phyloP scores from a whole-genome alignment of 2,888 invertebrate species.

The Malachius bipustulatus region DNA sequence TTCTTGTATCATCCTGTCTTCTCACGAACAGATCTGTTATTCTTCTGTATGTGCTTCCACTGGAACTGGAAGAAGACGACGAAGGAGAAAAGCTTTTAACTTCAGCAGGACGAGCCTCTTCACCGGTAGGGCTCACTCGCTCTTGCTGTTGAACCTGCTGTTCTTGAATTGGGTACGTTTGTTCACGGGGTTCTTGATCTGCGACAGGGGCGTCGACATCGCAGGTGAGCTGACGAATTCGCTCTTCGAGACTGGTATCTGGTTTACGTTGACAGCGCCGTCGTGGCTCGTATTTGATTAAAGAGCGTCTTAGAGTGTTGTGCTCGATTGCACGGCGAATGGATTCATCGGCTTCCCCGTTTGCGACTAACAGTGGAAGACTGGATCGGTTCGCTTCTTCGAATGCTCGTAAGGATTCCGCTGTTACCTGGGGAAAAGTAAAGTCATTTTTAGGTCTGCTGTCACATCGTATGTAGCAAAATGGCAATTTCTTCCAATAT shows the following conservation, averaged over 20 bases:
- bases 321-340: slow-evolving; percentile 69
- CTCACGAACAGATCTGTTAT: slow-evolving; percentile 49
- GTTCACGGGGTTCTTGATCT: too few relatives aligned
- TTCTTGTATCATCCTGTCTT: slow-evolving; percentile 32
- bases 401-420: slow-evolving; percentile 62
- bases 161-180: too few relatives aligned
- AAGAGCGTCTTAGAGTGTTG: slow-evolving; percentile 67
- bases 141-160: too few relatives aligned
- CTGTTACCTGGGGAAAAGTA: slow-evolving; percentile 39
- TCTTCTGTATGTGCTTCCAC: slow-evolving; percentile 53
- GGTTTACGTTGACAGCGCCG: slow-evolving; percentile 43
- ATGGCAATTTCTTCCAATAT: too few relatives aligned
- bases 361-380: slow-evolving; percentile 39
- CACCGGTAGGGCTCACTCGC: slow-evolving; percentile 57
- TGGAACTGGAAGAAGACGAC: slow-evolving; percentile 45
- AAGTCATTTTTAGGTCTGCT: too few relatives aligned
- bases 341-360: slow-evolving; percentile 48
- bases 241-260: slow-evolving; percentile 72
- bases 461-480: too few relatives aligned
- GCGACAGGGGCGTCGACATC: slow-evolving; percentile 57
- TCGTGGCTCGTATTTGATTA: slow-evolving; percentile 47
- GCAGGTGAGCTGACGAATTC: slow-evolving; percentile 75
- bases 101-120: slow-evolving; percentile 40
- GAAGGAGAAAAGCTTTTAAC: slow-evolving; percentile 51
- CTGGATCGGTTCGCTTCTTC: slow-evolving; percentile 50